Percentiles rank a stretch among this genome's conserved stretches.
These are phyloP conservation scores for Diplosoma virens DNA, from an alignment of 23 tunicate species.

Conservation along the genomic window DNA sequence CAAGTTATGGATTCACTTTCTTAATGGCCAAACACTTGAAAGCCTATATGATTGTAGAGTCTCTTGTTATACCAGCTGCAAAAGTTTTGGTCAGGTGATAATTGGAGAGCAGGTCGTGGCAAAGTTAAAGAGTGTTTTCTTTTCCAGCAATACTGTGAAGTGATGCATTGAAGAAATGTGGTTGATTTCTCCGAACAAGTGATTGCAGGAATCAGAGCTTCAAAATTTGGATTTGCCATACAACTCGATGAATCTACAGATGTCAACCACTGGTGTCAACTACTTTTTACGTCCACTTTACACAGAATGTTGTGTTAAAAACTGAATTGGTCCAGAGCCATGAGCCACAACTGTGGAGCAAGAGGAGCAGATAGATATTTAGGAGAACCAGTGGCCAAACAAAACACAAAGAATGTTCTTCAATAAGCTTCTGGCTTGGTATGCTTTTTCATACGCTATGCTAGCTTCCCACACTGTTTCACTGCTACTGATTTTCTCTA, in stretches of 20 bases:
- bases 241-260: neutral
- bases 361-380: neutral
- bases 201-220: neutral
- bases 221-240: neutral
- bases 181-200: neutral
- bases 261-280: neutral
- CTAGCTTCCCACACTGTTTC: neutral
- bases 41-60: too few species aligned
- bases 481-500: neutral
- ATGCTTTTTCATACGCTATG: neutral
- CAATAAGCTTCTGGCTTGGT: neutral
- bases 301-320: neutral
- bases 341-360: neutral
- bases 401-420: neutral
- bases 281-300: neutral
- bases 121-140: slow-evolving; percentile 20
- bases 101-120: slow-evolving; percentile 14
- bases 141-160: neutral
- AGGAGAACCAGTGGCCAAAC: neutral
- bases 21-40: slow-evolving; percentile 36
- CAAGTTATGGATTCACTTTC: slow-evolving; percentile 43
- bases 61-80: too few species aligned
- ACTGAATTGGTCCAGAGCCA: neutral
- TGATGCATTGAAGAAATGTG: neutral
- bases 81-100: slow-evolving; percentile 3